Evolutionary conservation across 2,797 vertebrate species (phyloP).

Genomic region (Agapornis canus): DNA sequence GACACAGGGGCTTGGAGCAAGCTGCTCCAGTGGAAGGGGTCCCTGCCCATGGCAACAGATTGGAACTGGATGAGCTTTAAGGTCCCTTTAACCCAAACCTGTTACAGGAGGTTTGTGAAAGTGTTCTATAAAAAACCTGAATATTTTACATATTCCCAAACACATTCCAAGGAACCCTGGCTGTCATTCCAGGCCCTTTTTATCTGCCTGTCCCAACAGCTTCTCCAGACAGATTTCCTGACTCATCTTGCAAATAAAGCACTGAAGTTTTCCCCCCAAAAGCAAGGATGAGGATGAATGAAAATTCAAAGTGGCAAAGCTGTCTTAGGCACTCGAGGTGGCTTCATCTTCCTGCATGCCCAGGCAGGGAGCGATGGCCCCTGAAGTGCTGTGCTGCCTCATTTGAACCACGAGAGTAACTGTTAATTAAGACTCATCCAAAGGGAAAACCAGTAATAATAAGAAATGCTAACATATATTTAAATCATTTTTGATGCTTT

Average conservation of each 20-base stretch:
- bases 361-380: conserved; percentile 9
- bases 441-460: conserved; percentile 5
- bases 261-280: not conserved
- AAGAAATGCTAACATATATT: conserved; percentile 49
- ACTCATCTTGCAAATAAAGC: not conserved
- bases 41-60: not conserved
- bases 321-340: not conserved
- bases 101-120: not conserved
- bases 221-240: not conserved
- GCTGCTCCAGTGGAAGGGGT: not conserved
- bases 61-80: not conserved
- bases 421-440: conserved; percentile 22
- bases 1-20: not conserved
- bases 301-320: not conserved
- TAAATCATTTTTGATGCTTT: conserved; percentile 55
- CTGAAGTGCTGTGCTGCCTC: not conserved
- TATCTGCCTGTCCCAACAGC: not conserved
- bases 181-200: not conserved
- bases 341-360: not conserved
- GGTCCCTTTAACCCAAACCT: not conserved
- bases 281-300: not conserved
- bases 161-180: accelerated
- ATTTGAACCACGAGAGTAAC: conserved; percentile 14
- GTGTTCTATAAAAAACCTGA: accelerated
- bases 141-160: accelerated